Evolutionary conservation across 2,888 invertebrate genomes (phyloP), one percentile per base, ranked within the genome.

Genomic region (Drosophila emarginata): DNA sequence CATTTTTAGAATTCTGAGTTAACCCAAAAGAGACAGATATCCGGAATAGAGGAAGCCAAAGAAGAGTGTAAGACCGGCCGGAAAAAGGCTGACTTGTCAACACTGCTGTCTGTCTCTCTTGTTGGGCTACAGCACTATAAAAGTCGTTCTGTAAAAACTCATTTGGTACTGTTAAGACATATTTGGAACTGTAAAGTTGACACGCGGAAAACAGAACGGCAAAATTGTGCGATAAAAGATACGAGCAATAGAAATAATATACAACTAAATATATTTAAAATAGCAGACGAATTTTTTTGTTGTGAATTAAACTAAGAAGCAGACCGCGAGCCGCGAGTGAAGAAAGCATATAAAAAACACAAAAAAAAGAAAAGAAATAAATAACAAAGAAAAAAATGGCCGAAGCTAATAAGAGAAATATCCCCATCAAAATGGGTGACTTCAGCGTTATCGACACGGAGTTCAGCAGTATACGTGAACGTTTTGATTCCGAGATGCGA

Each of bases 371-470:
- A 57, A 66, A 57, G 64, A 18, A 68, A 63, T 4, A 53, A 53
- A 28, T 15, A 53, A 71, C 56, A 76, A 65, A 74, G 59, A 39
- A 76, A 78, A 78, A 79, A 76, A 96, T 96, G 96, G 95, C 96
- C 91, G 96, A 96, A 93, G 94, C 95, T 93, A 95, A 95, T 91
- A 96, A 95, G 93, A 95, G 96, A 91, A 96, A 96, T 93, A 97
- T 97, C 93, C 98, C 98, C 90, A 97, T 98, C 93, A 96, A 96
- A 93, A 94, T 97, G 92, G 96, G 97, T 87, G 97, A 98, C 93
- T 97, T 97, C 93, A 97, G 97, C 93, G 97, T 98, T 91, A 96
- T 98, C 93, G 98, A 98, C 93, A 96, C 96, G 82, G 98, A 98
- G 93, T 98, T 98, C 93, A 96, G 97, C 91, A 97, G 96, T 93